Conservation (phyloP, 1,140 invertebrate genomes). For the Drosophila saltans region DNA sequence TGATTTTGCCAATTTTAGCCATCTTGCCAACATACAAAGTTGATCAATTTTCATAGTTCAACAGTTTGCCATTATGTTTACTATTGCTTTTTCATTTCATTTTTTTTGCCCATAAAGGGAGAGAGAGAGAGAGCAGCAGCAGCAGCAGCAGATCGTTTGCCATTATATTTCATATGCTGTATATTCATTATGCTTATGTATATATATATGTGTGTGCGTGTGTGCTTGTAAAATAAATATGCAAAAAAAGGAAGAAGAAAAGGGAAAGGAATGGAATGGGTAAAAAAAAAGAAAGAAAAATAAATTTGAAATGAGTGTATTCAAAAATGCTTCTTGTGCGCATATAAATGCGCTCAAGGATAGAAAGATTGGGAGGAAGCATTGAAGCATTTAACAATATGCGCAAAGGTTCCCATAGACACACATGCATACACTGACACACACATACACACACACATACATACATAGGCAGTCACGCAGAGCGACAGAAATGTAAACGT, state of each 20-base stretch:
- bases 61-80: slow-evolving; percentile 13
- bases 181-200: slow-evolving; percentile 1
- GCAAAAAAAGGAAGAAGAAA: too few relatives aligned
- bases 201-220: slow-evolving; percentile 40
- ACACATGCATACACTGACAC: slow-evolving; percentile 29
- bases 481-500: slow-evolving; percentile 48
- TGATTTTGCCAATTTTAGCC: slow-evolving; percentile 16
- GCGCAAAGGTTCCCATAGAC: slow-evolving; percentile 46
- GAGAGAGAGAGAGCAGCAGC: not conserved
- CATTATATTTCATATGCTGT: not conserved
- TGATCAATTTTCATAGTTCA: slow-evolving; percentile 9
- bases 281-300: too few relatives aligned
- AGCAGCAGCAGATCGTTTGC: not conserved
- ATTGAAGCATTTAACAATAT: slow-evolving; percentile 61
- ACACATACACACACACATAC: slow-evolving; percentile 1
- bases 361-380: slow-evolving; percentile 37
- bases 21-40: slow-evolving; percentile 15
- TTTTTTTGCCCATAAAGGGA: not conserved
- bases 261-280: too few relatives aligned
- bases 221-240: slow-evolving; percentile 53
- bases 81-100: slow-evolving; percentile 1
- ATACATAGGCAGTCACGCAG: slow-evolving; percentile 29
- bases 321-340: slow-evolving; percentile 59
- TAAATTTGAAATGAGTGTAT: slow-evolving; percentile 63
- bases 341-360: slow-evolving; percentile 55